These are phyloP conservation scores for Nasonia giraulti DNA, from an alignment of 1,140 invertebrate species.

Conservation along the genomic window DNA sequence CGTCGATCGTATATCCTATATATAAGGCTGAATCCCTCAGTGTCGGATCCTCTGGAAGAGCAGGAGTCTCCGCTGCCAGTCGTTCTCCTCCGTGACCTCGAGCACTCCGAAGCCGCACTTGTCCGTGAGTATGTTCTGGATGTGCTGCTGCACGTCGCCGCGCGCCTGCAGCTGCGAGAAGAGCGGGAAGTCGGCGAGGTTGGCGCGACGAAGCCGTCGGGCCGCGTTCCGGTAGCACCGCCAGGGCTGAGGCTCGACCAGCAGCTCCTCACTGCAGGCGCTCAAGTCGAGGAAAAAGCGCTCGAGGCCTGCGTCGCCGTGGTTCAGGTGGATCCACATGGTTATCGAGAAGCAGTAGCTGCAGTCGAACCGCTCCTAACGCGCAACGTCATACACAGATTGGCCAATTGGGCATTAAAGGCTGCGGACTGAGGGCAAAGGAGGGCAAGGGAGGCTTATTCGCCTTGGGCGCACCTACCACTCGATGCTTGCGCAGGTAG, in stretches of 20 bases:
- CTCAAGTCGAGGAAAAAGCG: slow-evolving; percentile 77
- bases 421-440: too few species aligned
- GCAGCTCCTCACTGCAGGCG: slow-evolving; percentile 74
- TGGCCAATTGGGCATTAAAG: too few species aligned
- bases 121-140: slow-evolving; percentile 76
- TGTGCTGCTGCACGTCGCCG: slow-evolving; percentile 77
- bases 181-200: slow-evolving; percentile 76
- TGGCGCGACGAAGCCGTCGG: slow-evolving; percentile 79
- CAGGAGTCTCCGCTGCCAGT: slow-evolving; percentile 81
- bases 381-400: too few species aligned
- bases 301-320: slow-evolving; percentile 82
- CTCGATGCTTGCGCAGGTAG: slow-evolving; percentile 19
- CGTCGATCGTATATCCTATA: too few species aligned
- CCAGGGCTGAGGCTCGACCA: slow-evolving; percentile 89
- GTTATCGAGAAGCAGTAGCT: slow-evolving; percentile 88
- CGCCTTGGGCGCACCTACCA: background rate
- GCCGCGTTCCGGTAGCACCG: slow-evolving; percentile 85
- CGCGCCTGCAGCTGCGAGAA: slow-evolving; percentile 77
- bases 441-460: too few species aligned
- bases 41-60: slow-evolving; percentile 68
- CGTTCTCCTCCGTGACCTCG: slow-evolving; percentile 75
- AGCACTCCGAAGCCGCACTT: slow-evolving; percentile 75
- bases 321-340: slow-evolving; percentile 91
- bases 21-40: background rate
- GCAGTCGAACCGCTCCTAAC: slow-evolving; percentile 77